Evolutionary conservation across 92 coral and sea anemone genomes (phyloP).

Genomic region (Siderastrea radians): DNA sequence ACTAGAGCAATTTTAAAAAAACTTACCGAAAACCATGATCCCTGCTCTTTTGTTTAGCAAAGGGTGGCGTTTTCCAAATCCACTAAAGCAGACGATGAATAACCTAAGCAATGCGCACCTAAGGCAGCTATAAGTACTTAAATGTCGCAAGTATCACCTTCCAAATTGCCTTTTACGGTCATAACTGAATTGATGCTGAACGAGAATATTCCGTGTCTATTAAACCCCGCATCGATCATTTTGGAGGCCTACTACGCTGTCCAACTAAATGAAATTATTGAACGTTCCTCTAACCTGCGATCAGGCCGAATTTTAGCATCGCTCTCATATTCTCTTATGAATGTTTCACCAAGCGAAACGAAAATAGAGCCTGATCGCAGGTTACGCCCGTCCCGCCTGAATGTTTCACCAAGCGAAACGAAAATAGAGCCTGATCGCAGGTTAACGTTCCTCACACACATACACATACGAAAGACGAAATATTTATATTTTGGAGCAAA

Average conservation of each 20-base stretch:
- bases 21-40: constrained; percentile 90
- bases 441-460: no score
- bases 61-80: constrained; percentile 61
- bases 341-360: no score
- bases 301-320: no score
- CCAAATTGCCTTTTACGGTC: constrained; percentile 21
- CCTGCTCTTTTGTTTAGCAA: constrained; percentile 44
- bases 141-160: constrained; percentile 78
- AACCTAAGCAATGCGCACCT: constrained; percentile 78
- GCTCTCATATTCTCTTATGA: no score
- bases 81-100: constrained; percentile 86
- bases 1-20: no score
- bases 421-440: no score
- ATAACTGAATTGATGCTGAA: constrained; percentile 13
- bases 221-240: constrained; percentile 41
- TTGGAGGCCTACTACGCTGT: background rate
- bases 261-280: no score
- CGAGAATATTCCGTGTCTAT: constrained; percentile 35
- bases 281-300: background rate
- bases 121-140: constrained; percentile 78
- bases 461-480: background rate
- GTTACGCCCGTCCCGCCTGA: no score
- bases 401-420: no score
- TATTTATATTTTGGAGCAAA: background rate
- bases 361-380: no score